phyloP scores from a whole-genome alignment of 1,140 invertebrate species.

The Nixonia krombeini region DNA sequence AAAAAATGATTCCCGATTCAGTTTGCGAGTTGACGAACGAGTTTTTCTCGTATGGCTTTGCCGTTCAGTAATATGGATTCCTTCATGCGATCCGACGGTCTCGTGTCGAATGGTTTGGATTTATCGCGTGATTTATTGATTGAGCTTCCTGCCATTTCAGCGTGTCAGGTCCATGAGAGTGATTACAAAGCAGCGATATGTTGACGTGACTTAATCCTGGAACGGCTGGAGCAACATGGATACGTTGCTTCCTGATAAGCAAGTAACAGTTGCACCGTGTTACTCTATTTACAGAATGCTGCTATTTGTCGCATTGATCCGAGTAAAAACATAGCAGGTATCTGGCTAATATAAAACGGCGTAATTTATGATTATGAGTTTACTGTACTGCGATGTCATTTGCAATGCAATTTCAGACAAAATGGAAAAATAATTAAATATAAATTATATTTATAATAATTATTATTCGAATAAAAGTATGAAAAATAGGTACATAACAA shows the following conservation, averaged over 20 bases:
- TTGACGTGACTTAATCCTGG: slow-evolving; percentile 35
- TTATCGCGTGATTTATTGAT: slow-evolving; percentile 35
- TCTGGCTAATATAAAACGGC: no score
- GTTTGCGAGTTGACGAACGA: neutral
- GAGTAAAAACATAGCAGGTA: no score
- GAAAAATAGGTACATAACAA: no score
- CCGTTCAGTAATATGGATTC: slow-evolving; percentile 7
- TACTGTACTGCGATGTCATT: no score
- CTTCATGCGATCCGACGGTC: slow-evolving; percentile 10
- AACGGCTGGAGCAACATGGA: slow-evolving; percentile 14
- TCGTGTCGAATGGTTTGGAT: slow-evolving; percentile 29
- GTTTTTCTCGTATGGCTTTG: slow-evolving; percentile 4
- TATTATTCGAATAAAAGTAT: no score
- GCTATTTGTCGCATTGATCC: no score
- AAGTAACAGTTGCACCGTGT: neutral
- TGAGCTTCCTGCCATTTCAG: slow-evolving; percentile 29
- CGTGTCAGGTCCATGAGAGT: slow-evolving; percentile 32
- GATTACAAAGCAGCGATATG: slow-evolving; percentile 41
- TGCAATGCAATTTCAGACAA: no score
- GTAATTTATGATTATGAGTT: no score
- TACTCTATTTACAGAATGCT: no score
- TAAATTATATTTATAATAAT: no score
- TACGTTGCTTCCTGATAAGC: slow-evolving; percentile 15
- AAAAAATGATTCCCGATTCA: neutral
- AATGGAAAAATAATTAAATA: no score